Conservation (phyloP, 2,888 invertebrate genomes). For the Calliphora vomitoria region DNA sequence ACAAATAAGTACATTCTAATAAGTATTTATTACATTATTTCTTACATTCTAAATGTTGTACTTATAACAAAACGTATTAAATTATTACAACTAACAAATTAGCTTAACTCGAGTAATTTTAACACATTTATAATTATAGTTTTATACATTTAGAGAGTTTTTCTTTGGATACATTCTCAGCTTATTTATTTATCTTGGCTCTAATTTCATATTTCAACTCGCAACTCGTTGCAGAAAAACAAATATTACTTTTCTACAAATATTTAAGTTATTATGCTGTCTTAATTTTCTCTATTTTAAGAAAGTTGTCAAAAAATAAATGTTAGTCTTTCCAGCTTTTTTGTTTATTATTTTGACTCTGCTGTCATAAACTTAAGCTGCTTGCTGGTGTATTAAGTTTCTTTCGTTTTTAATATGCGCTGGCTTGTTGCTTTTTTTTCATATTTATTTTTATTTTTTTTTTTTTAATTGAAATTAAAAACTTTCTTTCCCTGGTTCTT, state of each 20-base stretch:
- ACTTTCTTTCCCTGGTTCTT: slow-evolving; percentile 45
- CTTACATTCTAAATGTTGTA: not conserved
- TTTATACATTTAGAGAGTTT: not conserved
- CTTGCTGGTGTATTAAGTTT: slow-evolving; percentile 62
- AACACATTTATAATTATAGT: slow-evolving; percentile 23
- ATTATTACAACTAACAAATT: slow-evolving; percentile 5
- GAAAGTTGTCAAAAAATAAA: slow-evolving; percentile 40
- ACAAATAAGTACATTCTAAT: not conserved
- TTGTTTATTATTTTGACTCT: slow-evolving; percentile 53
- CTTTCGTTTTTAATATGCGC: slow-evolving; percentile 53
- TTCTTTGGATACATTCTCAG: not conserved
- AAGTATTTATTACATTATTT: not conserved
- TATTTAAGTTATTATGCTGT: slow-evolving; percentile 35
- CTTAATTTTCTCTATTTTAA: slow-evolving; percentile 11
- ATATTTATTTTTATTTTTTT: too few relatives aligned
- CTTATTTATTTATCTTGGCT: slow-evolving; percentile 46
- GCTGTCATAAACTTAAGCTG: slow-evolving; percentile 62
- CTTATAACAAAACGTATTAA: not conserved
- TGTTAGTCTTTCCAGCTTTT: not conserved
- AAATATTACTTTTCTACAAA: slow-evolving; percentile 55
- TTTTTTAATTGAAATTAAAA: slow-evolving; percentile 69
- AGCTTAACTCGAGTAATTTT: slow-evolving; percentile 17
- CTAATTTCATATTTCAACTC: slow-evolving; percentile 40
- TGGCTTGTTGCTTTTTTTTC: slow-evolving; percentile 18
- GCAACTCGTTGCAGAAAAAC: slow-evolving; percentile 12